These are phyloP conservation scores for Neoitamus cyanurus DNA, from an alignment of 2,888 invertebrate species.

Conservation along the genomic window DNA sequence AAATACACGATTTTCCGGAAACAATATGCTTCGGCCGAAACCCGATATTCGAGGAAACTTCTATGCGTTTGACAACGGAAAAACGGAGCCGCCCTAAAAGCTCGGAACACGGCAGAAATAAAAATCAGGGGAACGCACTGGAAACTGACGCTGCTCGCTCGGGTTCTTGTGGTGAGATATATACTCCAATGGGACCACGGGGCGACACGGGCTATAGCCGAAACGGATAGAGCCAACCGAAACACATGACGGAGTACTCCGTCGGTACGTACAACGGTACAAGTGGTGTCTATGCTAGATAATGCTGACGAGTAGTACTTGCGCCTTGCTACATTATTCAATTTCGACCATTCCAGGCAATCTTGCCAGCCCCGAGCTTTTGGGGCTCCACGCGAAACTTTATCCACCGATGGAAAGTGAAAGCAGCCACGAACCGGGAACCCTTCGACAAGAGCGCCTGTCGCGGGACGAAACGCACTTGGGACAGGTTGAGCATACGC, in stretches of 20 bases:
- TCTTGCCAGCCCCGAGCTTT: constrained; percentile 24
- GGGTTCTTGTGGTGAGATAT: neutral
- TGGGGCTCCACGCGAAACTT: neutral
- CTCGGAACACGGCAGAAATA: constrained; percentile 39
- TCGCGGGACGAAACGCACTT: neutral
- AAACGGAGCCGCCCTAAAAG: constrained; percentile 55
- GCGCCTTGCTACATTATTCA: constrained; percentile 27
- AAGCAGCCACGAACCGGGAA: neutral
- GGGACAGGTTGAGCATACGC: neutral
- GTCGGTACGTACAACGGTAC: neutral
- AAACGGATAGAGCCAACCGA: constrained; percentile 17
- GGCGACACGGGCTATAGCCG: neutral
- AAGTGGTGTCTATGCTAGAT: constrained; percentile 17
- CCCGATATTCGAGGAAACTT: constrained; percentile 46
- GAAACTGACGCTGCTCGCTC: constrained; percentile 33
- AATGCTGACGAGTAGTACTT: constrained; percentile 11
- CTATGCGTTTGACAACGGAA: constrained; percentile 47
- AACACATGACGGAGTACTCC: neutral
- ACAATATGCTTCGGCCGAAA: constrained; percentile 41
- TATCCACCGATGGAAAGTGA: neutral
- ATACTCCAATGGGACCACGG: neutral
- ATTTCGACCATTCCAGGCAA: constrained; percentile 11
- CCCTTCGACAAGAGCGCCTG: neutral
- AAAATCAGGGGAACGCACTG: constrained; percentile 43
- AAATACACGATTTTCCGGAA: neutral